phyloP scores from a whole-genome alignment of 2,888 invertebrate species.

The Leucoptera coffeella region DNA sequence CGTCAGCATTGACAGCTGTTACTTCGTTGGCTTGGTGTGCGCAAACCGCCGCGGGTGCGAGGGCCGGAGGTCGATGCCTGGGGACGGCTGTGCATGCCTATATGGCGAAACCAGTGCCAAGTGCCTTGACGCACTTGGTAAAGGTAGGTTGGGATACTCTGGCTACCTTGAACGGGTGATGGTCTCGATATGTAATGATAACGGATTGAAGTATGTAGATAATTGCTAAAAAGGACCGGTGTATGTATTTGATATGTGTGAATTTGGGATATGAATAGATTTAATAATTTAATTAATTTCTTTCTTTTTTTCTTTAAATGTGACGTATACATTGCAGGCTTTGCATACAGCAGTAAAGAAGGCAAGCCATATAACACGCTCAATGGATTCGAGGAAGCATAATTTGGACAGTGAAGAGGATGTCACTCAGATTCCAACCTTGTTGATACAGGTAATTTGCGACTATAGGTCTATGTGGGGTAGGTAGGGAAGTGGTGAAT shows the following conservation, averaged over 20 bases:
- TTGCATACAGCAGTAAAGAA: slow-evolving; percentile 15
- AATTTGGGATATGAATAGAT: no score
- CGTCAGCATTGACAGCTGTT: slow-evolving; percentile 27
- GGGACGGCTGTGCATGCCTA: slow-evolving; percentile 31
- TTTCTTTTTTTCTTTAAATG: not conserved
- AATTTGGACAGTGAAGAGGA: slow-evolving; percentile 19
- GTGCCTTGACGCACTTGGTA: slow-evolving; percentile 13
- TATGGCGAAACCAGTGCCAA: slow-evolving; percentile 18
- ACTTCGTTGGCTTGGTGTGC: slow-evolving; percentile 17
- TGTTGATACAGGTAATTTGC: slow-evolving; percentile 16
- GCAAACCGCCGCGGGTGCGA: slow-evolving; percentile 10
- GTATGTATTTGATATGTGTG: no score
- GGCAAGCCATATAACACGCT: slow-evolving; percentile 10
- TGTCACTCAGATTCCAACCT: slow-evolving; percentile 16
- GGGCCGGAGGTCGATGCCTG: slow-evolving; percentile 17
- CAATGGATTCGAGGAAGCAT: slow-evolving; percentile 10
- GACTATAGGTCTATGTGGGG: no score
- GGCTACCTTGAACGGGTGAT: no score
- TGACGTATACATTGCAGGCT: slow-evolving; percentile 11
- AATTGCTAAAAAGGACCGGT: no score
- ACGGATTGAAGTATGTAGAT: no score
- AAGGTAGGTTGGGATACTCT: slow-evolving; percentile 14
- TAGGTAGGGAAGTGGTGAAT: no score
- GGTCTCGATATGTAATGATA: no score
- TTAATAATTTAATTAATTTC: not conserved